phyloP scores from a whole-genome alignment of 2,113 vertebrate species.

The Lathamus discolor region DNA sequence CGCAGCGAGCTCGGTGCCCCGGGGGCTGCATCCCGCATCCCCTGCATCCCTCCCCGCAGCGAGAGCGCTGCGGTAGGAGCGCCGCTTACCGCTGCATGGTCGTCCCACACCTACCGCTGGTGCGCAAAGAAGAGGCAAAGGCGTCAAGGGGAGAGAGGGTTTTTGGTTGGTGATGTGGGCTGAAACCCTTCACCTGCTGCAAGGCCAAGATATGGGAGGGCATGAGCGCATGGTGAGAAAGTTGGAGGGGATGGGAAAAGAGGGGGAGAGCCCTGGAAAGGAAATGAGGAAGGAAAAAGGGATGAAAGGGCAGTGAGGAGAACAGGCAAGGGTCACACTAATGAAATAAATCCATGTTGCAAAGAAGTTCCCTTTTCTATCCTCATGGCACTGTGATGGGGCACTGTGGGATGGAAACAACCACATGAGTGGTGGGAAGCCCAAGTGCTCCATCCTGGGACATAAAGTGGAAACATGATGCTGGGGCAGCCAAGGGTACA shows the following conservation, averaged over 20 bases:
- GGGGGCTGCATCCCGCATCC: neutral
- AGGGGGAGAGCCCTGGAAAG: neutral
- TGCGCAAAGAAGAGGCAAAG: neutral
- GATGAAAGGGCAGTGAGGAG: neutral
- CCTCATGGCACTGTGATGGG: too few relatives aligned
- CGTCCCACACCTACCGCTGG: fast-evolving
- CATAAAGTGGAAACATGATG: neutral
- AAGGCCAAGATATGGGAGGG: neutral
- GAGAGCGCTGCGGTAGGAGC: neutral
- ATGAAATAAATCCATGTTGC: neutral
- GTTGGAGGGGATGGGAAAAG: neutral
- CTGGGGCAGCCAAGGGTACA: neutral
- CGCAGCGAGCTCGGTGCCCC: neutral
- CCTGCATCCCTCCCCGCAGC: neutral
- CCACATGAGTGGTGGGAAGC: neutral
- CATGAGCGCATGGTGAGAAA: neutral
- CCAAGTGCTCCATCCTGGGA: fast-evolving
- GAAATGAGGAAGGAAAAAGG: neutral
- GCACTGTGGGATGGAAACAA: neutral
- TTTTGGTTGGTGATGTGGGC: neutral
- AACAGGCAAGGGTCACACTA: neutral
- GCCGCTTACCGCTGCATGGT: fast-evolving
- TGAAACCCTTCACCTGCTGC: neutral
- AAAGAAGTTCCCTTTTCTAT: neutral
- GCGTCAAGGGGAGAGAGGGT: fast-evolving